Conservation (phyloP, 2,797 vertebrate genomes). For the Poecilia gillii region DNA sequence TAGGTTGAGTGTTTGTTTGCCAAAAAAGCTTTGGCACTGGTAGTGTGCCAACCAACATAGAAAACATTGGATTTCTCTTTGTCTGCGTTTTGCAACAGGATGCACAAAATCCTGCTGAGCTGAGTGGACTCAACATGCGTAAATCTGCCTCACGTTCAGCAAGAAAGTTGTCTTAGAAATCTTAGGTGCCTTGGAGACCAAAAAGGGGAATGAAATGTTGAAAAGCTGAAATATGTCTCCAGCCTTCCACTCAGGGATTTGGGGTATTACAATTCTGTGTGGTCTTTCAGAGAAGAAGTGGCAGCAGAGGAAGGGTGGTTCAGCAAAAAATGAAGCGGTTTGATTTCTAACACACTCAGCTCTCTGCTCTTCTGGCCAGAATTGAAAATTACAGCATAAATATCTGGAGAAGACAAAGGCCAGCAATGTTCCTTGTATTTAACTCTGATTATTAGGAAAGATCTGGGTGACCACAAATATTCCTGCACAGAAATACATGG, state of each 20-base stretch:
- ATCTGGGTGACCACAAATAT: conserved; percentile 20
- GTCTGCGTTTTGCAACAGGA: background rate
- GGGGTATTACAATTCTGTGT: conserved; percentile 59
- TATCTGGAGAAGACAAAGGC: conserved; percentile 38
- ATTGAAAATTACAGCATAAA: conserved; percentile 27
- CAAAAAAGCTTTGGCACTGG: background rate
- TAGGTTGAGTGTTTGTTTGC: too few relatives aligned
- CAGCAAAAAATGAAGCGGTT: conserved; percentile 45
- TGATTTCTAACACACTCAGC: conserved; percentile 30
- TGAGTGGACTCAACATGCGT: conserved; percentile 14
- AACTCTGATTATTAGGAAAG: conserved; percentile 25
- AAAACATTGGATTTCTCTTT: background rate
- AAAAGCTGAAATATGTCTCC: conserved; percentile 53
- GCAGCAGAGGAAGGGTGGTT: conserved; percentile 55
- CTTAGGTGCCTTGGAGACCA: conserved; percentile 43
- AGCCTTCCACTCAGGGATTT: conserved; percentile 44
- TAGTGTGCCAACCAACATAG: background rate
- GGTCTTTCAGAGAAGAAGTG: conserved; percentile 63
- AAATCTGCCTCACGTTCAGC: conserved; percentile 30
- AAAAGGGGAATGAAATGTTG: conserved; percentile 47
- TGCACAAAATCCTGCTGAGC: background rate
- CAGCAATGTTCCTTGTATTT: conserved; percentile 32
- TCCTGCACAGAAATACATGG: conserved; percentile 27
- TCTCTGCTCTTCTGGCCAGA: conserved; percentile 28
- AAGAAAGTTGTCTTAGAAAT: conserved; percentile 35